Evolutionary conservation across 2,888 invertebrate species (phyloP).

Genomic region (Xestia c-nigrum): DNA sequence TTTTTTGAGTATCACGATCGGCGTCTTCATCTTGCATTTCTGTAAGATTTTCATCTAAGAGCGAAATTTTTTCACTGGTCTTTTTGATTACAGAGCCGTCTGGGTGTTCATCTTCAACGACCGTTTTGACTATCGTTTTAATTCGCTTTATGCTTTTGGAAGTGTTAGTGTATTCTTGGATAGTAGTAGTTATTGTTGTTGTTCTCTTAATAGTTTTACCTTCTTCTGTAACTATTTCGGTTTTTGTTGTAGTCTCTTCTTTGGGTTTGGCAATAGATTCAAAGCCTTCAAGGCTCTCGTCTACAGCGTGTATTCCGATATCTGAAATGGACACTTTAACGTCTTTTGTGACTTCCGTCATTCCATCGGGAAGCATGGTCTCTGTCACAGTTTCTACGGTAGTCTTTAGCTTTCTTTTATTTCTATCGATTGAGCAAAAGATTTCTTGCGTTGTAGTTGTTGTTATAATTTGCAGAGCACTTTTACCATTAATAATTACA

Average conservation of each 20-base stretch:
- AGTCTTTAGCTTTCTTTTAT: conserved; percentile 83
- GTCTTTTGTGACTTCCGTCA: conserved; percentile 85
- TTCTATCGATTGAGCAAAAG: conserved; percentile 76
- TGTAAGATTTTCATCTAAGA: conserved; percentile 76
- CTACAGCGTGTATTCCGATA: conserved; percentile 69
- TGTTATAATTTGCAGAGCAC: conserved; percentile 80
- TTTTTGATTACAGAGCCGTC: conserved; percentile 84
- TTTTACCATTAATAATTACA: conserved; percentile 79
- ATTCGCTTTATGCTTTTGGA: conserved; percentile 67
- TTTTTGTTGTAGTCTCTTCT: conserved; percentile 73
- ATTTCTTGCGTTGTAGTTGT: conserved; percentile 83
- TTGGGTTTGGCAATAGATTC: conserved; percentile 73
- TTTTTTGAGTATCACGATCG: conserved; percentile 28
- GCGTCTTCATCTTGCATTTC: conserved; percentile 34
- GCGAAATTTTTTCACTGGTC: conserved; percentile 83
- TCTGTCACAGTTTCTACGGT: conserved; percentile 84
- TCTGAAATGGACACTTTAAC: conserved; percentile 84
- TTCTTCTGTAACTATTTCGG: conserved; percentile 76
- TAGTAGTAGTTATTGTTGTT: conserved; percentile 77
- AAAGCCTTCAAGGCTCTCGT: conserved; percentile 73
- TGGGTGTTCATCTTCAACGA: conserved; percentile 84
- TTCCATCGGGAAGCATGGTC: conserved; percentile 80
- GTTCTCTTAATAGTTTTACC: conserved; percentile 78
- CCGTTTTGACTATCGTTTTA: conserved; percentile 79
- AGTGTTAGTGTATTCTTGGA: conserved; percentile 76